These are phyloP conservation scores for Daboia siamensis DNA, from an alignment of 2,113 vertebrate species.

Conservation along the genomic window DNA sequence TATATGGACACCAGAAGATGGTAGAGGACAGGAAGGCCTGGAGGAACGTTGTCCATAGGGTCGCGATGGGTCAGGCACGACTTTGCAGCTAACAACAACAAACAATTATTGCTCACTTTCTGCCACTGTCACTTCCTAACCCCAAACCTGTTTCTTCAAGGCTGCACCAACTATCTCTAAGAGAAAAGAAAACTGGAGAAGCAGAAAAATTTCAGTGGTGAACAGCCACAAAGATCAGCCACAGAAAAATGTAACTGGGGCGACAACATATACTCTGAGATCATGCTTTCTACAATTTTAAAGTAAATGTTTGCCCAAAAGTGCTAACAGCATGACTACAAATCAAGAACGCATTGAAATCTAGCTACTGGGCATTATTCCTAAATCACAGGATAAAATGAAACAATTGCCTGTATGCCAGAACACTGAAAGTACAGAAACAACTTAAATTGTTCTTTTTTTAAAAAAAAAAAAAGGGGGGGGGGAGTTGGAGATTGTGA, in stretches of 20 bases:
- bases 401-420: not conserved
- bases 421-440: not conserved
- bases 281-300: not conserved
- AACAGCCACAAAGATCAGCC: not conserved
- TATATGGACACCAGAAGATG: too few relatives aligned
- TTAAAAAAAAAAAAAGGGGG: not conserved
- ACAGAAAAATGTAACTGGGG: not conserved
- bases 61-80: too few relatives aligned
- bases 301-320: not conserved
- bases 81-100: too few relatives aligned
- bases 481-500: not conserved
- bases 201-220: not conserved
- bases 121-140: not conserved
- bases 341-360: not conserved
- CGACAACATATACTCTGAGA: not conserved
- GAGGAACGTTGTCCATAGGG: too few relatives aligned
- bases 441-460: not conserved
- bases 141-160: not conserved
- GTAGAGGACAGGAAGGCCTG: too few relatives aligned
- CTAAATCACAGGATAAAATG: not conserved
- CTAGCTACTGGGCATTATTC: not conserved
- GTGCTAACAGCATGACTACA: not conserved
- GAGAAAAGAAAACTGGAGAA: not conserved
- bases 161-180: not conserved
- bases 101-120: not conserved